Evolutionary conservation across 2,113 vertebrate species (phyloP), one percentile per base, ranked within the genome.

Genomic region (Clarias macrocephalus): DNA sequence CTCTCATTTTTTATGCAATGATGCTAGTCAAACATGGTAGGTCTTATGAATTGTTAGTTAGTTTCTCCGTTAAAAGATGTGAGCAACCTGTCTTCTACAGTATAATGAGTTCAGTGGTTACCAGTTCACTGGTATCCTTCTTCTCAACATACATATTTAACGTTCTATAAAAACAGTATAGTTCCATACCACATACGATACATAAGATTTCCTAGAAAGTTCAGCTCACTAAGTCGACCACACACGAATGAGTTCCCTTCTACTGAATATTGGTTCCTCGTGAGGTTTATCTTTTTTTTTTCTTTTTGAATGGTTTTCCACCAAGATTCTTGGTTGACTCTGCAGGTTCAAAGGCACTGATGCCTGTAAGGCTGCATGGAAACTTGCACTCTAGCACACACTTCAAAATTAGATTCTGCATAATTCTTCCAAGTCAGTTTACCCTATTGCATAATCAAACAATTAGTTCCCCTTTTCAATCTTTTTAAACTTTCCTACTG

Each of bases 381-480:
- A 28, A 68, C 13, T 37, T 72, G 3, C 11, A 23, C 73, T 76
- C 19, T 52, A 76, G n/a, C 42, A 76, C 33, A 23, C 73, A 52
- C 21, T 23, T 76, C 1, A 52, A 52, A 52, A 76, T 76, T 12
- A 52, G 25, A 76, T 52, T 15, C 42, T 52, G n/a, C 28, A 52
- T 76, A 25, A n/a, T 76, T 52, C 72, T 52, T 52, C 23, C 21
- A 52, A 52, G 42, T 5, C 75, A 77, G 54, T 77, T 25, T 28
- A 56, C 5, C 7, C 12, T 13, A n/a, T 1, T 9, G 7, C 2
- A 79, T 56, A 56, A 28, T 76, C 42, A 52, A 52, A 75, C 37
- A 75, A 48, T 75, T 75, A 80, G 79, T 80, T 60, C 79, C 19
- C 54, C 15, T 56, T 30, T 62, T 81, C n/a, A 37, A 11, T 42